These are phyloP conservation scores for Elanus axillaris DNA, from an alignment of 2,113 vertebrate species.

Conservation along the genomic window DNA sequence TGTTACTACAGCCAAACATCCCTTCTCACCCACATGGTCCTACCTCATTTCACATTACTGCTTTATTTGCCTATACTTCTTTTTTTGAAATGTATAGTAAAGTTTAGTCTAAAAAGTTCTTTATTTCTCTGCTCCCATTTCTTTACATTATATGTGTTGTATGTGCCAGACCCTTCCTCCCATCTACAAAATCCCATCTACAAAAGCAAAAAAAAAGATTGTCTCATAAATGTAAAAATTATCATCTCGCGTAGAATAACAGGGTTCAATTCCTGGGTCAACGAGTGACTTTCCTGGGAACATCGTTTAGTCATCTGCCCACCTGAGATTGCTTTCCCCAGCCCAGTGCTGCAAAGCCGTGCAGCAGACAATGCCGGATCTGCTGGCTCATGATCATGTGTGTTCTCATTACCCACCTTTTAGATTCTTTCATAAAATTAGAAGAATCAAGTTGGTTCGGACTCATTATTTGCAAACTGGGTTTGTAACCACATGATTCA, in stretches of 20 bases:
- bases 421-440: neutral
- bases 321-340: neutral
- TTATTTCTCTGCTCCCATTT: neutral
- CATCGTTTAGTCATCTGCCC: neutral
- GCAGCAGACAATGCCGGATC: neutral
- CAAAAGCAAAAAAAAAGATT: neutral
- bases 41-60: neutral
- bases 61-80: neutral
- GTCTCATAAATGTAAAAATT: neutral
- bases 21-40: neutral
- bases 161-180: neutral
- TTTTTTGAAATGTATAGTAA: neutral
- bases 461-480: neutral
- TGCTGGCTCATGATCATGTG: rapidly evolving
- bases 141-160: rapidly evolving
- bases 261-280: neutral
- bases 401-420: neutral
- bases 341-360: neutral
- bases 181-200: neutral
- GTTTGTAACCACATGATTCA: neutral
- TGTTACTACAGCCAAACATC: neutral
- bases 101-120: neutral
- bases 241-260: rapidly evolving
- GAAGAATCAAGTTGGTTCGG: neutral
- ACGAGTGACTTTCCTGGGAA: neutral